These are phyloP conservation scores for Macrotus californicus DNA, from an alignment of 2,113 vertebrate species.

Conservation along the genomic window DNA sequence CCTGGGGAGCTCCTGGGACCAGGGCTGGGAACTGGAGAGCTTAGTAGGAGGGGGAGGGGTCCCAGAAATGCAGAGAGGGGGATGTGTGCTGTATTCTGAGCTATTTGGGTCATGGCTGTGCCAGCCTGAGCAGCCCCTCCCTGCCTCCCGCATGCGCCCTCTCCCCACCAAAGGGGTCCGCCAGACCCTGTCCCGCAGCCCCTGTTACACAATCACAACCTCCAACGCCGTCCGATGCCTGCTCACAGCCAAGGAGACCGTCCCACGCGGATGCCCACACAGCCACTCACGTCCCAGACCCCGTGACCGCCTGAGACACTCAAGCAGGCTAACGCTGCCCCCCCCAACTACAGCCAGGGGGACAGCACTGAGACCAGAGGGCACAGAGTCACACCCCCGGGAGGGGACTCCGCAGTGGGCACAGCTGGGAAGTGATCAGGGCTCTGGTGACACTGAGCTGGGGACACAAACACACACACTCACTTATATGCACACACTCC, in stretches of 20 bases:
- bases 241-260: neutral
- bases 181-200: constrained; percentile 28
- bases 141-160: neutral
- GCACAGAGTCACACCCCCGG: neutral
- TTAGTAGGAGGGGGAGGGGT: neutral
- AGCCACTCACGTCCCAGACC: accelerated
- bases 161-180: neutral
- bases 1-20: neutral
- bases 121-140: constrained; percentile 18
- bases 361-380: neutral
- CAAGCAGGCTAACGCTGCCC: neutral
- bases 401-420: neutral
- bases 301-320: neutral
- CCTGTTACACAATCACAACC: neutral
- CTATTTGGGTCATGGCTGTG: constrained; percentile 71
- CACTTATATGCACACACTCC: too few species aligned
- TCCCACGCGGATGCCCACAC: neutral
- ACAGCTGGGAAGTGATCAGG: neutral
- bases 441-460: neutral
- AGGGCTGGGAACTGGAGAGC: neutral
- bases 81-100: neutral
- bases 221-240: neutral
- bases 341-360: neutral
- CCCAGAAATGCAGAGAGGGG: neutral
- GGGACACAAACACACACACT: neutral